phyloP scores from a whole-genome alignment of 2,888 invertebrate species.

The Anoncus sp. region DNA sequence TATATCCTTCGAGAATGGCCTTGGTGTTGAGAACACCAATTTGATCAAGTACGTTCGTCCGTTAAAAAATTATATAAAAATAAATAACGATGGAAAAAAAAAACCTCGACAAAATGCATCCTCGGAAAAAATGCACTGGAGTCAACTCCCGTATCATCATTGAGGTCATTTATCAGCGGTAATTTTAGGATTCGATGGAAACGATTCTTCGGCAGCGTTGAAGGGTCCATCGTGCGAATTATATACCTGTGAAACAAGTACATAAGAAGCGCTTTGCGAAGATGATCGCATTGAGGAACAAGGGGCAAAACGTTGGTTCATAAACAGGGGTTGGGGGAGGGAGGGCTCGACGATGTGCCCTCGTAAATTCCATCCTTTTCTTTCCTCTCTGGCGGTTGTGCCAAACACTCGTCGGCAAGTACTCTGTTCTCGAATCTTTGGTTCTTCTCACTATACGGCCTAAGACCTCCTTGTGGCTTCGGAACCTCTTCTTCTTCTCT shows the following conservation, averaged over 20 bases:
- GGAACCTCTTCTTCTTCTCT: conserved; percentile 1
- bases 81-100: not conserved
- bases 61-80: no score
- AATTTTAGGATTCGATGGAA: conserved; percentile 43
- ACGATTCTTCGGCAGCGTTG: conserved; percentile 28
- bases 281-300: conserved; percentile 21
- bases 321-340: conserved; percentile 19
- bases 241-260: conserved; percentile 20
- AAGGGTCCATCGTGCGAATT: conserved; percentile 25
- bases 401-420: conserved; percentile 18
- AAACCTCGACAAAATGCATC: conserved; percentile 9
- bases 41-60: no score
- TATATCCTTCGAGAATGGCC: no score
- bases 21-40: no score
- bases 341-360: conserved; percentile 10
- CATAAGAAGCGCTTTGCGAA: conserved; percentile 26
- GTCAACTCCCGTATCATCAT: conserved; percentile 26
- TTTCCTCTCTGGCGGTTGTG: conserved; percentile 16
- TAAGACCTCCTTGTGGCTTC: conserved; percentile 16
- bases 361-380: conserved; percentile 46
- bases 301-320: conserved; percentile 35
- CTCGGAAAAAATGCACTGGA: conserved; percentile 2
- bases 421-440: conserved; percentile 33
- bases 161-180: conserved; percentile 38
- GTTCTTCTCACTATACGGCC: conserved; percentile 7